A percentile compares a stretch with the other conserved stretches of the same genome.
Conservation (phyloP, 2,888 invertebrate species). For the Phortica okadai region DNA sequence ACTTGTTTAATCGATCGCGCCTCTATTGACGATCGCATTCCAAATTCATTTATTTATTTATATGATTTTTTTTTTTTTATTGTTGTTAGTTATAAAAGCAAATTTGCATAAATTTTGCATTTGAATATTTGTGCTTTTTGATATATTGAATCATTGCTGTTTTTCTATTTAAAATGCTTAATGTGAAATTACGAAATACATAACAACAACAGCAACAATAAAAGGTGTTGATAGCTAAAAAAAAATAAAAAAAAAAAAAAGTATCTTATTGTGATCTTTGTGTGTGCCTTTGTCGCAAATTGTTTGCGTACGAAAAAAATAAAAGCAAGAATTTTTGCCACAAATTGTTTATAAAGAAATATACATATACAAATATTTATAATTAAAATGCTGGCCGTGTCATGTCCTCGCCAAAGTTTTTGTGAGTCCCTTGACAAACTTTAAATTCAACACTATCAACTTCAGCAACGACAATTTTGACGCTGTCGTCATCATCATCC, state of each 20-base stretch:
- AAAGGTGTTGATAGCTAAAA: too few relatives aligned
- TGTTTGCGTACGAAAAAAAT: too few relatives aligned
- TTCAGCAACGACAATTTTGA: conserved; percentile 13
- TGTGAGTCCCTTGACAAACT: not conserved
- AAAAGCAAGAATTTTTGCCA: too few relatives aligned
- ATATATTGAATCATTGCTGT: too few relatives aligned
- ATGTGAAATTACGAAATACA: too few relatives aligned
- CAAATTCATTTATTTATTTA: conserved; percentile 37
- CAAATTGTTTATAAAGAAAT: too few relatives aligned
- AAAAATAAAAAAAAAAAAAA: too few relatives aligned
- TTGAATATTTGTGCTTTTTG: not conserved
- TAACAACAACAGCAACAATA: too few relatives aligned
- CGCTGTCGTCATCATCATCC: conserved; percentile 40
- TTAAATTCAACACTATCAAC: conserved; percentile 39
- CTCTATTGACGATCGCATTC: conserved; percentile 49
- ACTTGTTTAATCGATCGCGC: conserved; percentile 45
- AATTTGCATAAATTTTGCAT: conserved; percentile 10
- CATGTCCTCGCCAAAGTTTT: not conserved
- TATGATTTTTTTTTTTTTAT: not conserved
- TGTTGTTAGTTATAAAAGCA: not conserved
- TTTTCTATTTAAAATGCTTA: too few relatives aligned
- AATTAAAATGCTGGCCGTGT: not conserved
- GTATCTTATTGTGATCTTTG: too few relatives aligned
- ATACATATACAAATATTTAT: too few relatives aligned
- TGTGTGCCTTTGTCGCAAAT: too few relatives aligned